phyloP scores from a whole-genome alignment of 1,140 invertebrate genomes.

The Diploscapter pachys region DNA sequence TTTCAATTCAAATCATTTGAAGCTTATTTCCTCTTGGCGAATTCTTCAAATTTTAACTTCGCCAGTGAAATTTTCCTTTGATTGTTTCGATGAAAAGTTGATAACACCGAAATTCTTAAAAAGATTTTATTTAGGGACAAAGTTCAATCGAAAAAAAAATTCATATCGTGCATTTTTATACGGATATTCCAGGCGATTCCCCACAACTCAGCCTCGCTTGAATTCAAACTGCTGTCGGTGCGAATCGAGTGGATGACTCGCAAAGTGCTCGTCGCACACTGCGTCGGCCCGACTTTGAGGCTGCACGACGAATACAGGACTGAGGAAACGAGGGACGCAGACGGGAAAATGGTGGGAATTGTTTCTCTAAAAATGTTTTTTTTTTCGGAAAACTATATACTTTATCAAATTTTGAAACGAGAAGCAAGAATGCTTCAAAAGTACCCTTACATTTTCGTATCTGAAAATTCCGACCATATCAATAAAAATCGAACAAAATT shows the following conservation, averaged over 20 bases:
- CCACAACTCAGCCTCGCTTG: slow-evolving; percentile 41
- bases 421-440: neutral
- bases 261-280: slow-evolving; percentile 44
- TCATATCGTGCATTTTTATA: no score
- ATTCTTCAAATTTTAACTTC: no score
- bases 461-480: neutral
- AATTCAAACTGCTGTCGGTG: slow-evolving; percentile 42
- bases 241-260: slow-evolving; percentile 54
- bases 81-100: no score
- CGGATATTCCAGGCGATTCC: slow-evolving; percentile 41
- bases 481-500: neutral
- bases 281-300: slow-evolving; percentile 39
- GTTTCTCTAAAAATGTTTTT: no score
- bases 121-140: no score
- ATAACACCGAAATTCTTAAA: no score
- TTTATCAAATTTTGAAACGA: neutral
- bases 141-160: no score
- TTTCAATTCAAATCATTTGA: no score
- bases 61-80: no score
- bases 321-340: neutral
- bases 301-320: slow-evolving; percentile 44
- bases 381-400: no score
- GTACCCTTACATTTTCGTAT: neutral
- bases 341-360: neutral
- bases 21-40: no score